Evolutionary conservation across 2,797 vertebrate species (phyloP).

Genomic region (Bovichtus variegatus): DNA sequence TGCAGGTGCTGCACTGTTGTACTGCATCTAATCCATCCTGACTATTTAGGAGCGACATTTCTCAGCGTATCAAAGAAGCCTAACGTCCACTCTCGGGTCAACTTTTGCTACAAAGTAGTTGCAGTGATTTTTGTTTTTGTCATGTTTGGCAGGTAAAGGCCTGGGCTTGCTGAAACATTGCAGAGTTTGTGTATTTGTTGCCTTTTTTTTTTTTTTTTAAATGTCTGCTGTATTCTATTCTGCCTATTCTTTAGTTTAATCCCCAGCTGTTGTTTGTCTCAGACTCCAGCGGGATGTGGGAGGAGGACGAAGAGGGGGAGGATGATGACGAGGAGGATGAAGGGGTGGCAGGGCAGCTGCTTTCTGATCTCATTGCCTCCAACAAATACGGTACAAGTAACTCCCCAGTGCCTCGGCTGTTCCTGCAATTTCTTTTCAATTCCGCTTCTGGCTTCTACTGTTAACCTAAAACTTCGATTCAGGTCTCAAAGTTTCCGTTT

Average conservation of each 20-base stretch:
- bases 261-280: slow-evolving; percentile 45
- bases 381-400: slow-evolving; percentile 92
- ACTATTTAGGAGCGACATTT: not conserved
- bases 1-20: no score
- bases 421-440: not conserved
- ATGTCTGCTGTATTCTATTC: no score
- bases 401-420: not conserved
- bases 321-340: slow-evolving; percentile 88
- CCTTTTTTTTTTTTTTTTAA: slow-evolving; percentile 16
- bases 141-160: not conserved
- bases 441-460: not conserved
- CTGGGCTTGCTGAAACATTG: not conserved
- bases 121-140: not conserved
- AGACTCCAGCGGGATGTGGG: slow-evolving; percentile 97
- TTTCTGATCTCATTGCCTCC: slow-evolving; percentile 96
- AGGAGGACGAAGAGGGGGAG: slow-evolving; percentile 90
- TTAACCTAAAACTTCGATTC: not conserved
- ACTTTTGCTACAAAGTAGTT: not conserved
- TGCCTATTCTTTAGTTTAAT: no score
- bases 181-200: not conserved
- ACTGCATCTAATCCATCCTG: not conserved
- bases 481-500: not conserved
- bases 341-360: slow-evolving; percentile 93
- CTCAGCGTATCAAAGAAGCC: not conserved
- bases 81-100: not conserved